Evolutionary conservation across 2,797 vertebrate species (phyloP).

Genomic region (Euthynnus affinis): DNA sequence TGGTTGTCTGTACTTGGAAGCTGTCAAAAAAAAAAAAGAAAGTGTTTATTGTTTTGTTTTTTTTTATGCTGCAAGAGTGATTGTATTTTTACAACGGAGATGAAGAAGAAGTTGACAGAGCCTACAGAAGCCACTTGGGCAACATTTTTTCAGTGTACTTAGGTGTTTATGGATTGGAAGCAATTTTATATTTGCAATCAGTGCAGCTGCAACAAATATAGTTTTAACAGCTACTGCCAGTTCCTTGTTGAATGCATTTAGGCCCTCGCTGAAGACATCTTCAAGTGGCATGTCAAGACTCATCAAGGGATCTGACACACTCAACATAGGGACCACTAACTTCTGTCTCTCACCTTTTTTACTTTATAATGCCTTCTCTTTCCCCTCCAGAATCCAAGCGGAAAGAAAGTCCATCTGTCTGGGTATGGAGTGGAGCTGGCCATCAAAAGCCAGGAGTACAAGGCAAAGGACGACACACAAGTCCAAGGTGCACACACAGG

Average conservation of each 20-base stretch:
- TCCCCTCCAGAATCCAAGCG: slow-evolving; percentile 86
- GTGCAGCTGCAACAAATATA: slow-evolving; percentile 7
- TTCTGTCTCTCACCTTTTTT: slow-evolving; percentile 5
- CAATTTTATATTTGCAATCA: neutral
- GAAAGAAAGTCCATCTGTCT: slow-evolving; percentile 92
- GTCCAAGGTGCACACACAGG: slow-evolving; percentile 90
- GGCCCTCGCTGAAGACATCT: neutral
- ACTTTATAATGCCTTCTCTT: slow-evolving; percentile 1
- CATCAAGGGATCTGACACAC: slow-evolving; percentile 1
- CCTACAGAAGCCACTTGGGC: neutral
- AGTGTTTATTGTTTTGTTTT: slow-evolving; percentile 32
- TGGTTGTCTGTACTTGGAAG: slow-evolving; percentile 53
- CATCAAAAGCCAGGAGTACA: slow-evolving; percentile 99
- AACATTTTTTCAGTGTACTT: slow-evolving; percentile 12
- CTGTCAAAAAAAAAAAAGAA: slow-evolving; percentile 16
- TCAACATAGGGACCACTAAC: neutral
- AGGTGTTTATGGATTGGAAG: neutral
- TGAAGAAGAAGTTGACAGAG: slow-evolving; percentile 7
- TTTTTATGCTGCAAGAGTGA: neutral
- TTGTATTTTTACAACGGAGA: slow-evolving; percentile 8
- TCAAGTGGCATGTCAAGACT: neutral
- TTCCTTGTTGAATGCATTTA: slow-evolving; percentile 9
- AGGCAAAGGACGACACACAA: slow-evolving; percentile 99
- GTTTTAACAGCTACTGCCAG: neutral
- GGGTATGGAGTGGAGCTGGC: slow-evolving; percentile 98